Conservation (phyloP, 2,797 vertebrate genomes). For the Melopsittacus undulatus region DNA sequence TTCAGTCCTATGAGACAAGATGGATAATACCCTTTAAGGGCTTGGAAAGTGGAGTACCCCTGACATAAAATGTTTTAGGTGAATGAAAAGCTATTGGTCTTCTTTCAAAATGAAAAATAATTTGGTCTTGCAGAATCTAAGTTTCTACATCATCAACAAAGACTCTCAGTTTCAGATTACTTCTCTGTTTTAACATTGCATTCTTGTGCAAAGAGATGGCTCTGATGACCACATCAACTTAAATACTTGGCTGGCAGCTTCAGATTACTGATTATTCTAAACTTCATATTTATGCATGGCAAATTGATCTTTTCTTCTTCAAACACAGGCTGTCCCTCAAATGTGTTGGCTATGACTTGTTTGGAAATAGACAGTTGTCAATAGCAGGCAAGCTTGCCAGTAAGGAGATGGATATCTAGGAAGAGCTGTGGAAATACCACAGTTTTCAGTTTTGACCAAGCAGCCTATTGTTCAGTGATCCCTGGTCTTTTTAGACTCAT, state of each 20-base stretch:
- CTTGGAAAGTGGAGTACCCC: not conserved
- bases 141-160: not conserved
- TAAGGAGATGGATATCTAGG: not conserved
- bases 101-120: not conserved
- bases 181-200: not conserved
- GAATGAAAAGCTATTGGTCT: not conserved
- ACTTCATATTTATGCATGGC: not conserved
- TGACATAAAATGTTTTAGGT: not conserved
- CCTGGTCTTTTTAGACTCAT: not conserved
- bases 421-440: not conserved
- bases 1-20: not conserved
- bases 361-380: not conserved
- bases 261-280: constrained; percentile 11
- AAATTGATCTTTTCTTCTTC: not conserved
- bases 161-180: not conserved
- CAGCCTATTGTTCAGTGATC: not conserved
- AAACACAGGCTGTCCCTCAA: not conserved
- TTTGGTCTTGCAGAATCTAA: not conserved
- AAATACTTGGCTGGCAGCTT: not conserved
- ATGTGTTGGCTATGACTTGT: not conserved
- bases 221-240: not conserved
- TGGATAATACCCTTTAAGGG: not conserved
- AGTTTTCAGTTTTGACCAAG: not conserved
- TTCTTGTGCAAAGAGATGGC: not conserved
- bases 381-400: not conserved